Conservation (phyloP, 2,113 vertebrate species). For the Psilopsiagon aymara region DNA sequence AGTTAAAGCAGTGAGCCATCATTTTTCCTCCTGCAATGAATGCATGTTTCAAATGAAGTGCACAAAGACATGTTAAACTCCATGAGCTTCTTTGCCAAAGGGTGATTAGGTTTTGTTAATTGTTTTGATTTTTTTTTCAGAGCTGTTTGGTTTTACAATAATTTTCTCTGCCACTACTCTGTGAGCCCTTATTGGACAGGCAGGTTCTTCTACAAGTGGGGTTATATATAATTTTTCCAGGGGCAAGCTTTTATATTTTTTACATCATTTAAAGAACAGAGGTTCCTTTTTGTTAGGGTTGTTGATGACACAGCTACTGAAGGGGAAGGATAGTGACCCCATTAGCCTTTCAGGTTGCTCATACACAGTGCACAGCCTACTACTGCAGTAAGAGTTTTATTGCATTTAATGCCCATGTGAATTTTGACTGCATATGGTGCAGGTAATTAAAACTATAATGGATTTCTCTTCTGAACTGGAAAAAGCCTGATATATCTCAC, state of each 20-base stretch:
- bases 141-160: neutral
- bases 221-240: neutral
- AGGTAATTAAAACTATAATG: conserved; percentile 34
- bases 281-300: neutral
- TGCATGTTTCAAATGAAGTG: neutral
- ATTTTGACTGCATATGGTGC: neutral
- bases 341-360: conserved; percentile 41
- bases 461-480: conserved; percentile 38
- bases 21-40: neutral
- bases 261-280: neutral
- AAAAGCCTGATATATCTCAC: neutral
- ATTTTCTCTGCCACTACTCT: neutral
- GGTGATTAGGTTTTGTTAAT: neutral
- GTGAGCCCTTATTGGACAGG: neutral
- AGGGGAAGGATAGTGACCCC: neutral
- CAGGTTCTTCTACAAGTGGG: neutral
- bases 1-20: neutral
- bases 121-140: neutral
- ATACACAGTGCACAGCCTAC: neutral
- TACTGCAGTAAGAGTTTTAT: neutral
- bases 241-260: conserved; percentile 21
- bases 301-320: neutral
- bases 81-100: neutral
- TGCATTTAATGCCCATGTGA: conserved; percentile 19
- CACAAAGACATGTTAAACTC: neutral